Evolutionary conservation across 2,888 invertebrate genomes (phyloP), one percentile per base, ranked within the genome.

Genomic region (Gymnocheta viridis): DNA sequence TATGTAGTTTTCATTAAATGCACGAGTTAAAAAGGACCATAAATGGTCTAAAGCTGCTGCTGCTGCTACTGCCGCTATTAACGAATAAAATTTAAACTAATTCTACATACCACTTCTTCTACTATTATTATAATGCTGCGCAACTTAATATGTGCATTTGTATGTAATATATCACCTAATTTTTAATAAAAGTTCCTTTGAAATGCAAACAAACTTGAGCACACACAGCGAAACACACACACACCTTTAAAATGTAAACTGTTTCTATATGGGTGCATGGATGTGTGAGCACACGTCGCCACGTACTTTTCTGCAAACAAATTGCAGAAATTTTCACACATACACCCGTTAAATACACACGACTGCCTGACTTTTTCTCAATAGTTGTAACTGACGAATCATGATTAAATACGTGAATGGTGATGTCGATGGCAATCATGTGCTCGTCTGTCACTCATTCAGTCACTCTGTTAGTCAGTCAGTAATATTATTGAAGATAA

Each of bases 331-430:
- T 74, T 69, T 76, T 74, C 58, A 83, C 83, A 80, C 83, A 83
- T 54, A 80, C 74, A 76, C 76, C 83, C 83, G 83, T 83, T 80
- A 83, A 83, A 83, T 76, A 47, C 74, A 83, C 82, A 79, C 49
- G 38, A 70, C 62, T 49, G 47, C n/a, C 47, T 77, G 76, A 56
- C 27, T 47, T 27, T 22, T 49, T 49, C 49, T 51, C 24, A 54
- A 69, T 27, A 41, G 51, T 67, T 51, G 32, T 62, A 70, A 77
- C 66, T 66, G 77, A 69, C 81, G n/a, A 76, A 74, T 82, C 82
- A 70, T 64, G 62, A 56, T 62, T 70, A 49, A 73, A 73, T 41
- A 79, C 51, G 78, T 78, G 72, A 66, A 66, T 60, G 56, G 17
- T 22, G 62, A 49, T 47, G 54, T 22, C 29, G 62, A 49, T 47